These are phyloP conservation scores for Archilochus colubris DNA, from an alignment of 2,113 vertebrate genomes.

Conservation along the genomic window DNA sequence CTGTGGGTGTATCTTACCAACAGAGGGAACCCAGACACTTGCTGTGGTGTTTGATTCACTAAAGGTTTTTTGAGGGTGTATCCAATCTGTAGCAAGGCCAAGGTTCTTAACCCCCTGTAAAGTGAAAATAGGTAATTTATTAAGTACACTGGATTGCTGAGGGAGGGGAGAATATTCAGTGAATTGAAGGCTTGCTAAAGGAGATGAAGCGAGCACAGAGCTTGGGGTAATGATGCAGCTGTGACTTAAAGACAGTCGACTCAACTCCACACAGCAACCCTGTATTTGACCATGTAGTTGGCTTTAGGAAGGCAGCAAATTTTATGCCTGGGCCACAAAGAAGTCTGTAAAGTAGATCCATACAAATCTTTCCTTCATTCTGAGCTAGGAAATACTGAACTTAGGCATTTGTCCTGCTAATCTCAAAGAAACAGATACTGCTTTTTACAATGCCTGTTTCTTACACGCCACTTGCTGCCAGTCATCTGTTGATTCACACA, in stretches of 20 bases:
- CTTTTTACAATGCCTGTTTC: background rate
- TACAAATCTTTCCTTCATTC: background rate
- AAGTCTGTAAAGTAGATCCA: background rate
- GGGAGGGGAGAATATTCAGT: background rate
- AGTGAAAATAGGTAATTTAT: constrained; percentile 16
- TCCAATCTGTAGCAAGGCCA: background rate
- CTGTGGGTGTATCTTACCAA: background rate
- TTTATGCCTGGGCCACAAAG: background rate
- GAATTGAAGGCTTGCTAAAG: background rate
- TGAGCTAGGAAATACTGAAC: background rate
- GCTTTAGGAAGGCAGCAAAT: background rate
- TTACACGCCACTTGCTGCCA: background rate
- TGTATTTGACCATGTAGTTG: background rate
- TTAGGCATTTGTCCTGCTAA: background rate
- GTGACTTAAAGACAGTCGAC: background rate
- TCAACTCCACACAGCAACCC: background rate
- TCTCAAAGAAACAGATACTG: background rate
- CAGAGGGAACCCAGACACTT: background rate
- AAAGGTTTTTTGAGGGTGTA: background rate
- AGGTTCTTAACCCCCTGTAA: background rate
- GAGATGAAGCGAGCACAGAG: background rate
- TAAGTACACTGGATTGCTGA: background rate
- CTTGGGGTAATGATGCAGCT: background rate
- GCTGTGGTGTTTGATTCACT: background rate
- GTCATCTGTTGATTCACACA: background rate